Base-by-base conservation (phyloP, 1,140 invertebrate species). In the Macrobrachium nipponense region DNA sequence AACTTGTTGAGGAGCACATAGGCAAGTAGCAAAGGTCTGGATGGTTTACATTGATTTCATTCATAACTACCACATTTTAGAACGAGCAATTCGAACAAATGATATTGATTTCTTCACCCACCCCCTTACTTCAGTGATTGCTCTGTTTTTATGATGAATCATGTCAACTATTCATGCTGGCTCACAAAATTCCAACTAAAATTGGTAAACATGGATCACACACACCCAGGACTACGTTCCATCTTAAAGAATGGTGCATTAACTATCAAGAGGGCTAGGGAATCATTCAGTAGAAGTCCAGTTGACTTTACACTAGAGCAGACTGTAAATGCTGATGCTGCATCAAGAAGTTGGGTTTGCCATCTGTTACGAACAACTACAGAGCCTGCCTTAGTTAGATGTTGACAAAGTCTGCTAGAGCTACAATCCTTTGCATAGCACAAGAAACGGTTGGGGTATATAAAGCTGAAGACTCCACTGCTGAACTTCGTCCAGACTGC, bases 311-410 rank as follows among this genome's bases (percentile, higher is more conserved):
- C 66, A 18, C 66, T 70, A 7, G 73, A 76, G 23, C 73, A 76
- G 23, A 76, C 23, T 36, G 73, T 76, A 36, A 76, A 76, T 76
- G 73, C 73, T 36, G n/a, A n/a, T n/a, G n/a, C n/a, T n/a, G 73
- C 73, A 11, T 76, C 73, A 11, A 76, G 73, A 36, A 7, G 10
- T 43, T 43, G 7, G 73, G 73, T 76, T 36, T 76, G 23, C n/a
- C 73, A 14, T 10, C 73, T 14, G 73, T 36, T 27, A 76, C 73
- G 51, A 76, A 76, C 73, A 76, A 36, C 73, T 76, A 76, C 73
- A 76, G 73, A 43, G 20, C 73, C 7, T 43, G 73, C 73, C 73
- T 76, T 18, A 23, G 73, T 6, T 76, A 43, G 73, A 76, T 76
- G 73, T 36, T 76, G 7, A 76, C 12, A 76, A 76, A 76, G 73